Evolutionary conservation across 1,140 invertebrate genomes (phyloP).

Genomic region (Dinothrombium tinctorium): DNA sequence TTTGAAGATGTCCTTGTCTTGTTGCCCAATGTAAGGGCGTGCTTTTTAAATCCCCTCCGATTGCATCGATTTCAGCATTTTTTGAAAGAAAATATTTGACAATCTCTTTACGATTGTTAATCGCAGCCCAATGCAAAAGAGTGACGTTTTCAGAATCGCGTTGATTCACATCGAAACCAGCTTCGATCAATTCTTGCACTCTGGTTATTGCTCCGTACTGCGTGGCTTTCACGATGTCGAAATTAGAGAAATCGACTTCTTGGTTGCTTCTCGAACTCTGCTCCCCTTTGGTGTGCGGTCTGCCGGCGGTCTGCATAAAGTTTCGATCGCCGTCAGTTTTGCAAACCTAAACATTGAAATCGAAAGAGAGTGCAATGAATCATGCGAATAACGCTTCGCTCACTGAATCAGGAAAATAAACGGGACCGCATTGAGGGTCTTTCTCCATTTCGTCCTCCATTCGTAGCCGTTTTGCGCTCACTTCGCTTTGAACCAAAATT

Average conservation of each 20-base stretch:
- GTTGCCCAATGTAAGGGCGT: conserved; percentile 96
- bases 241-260: background rate
- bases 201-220: conserved; percentile 63
- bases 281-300: too few species aligned
- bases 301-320: too few species aligned
- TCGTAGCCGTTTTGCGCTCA: too few species aligned
- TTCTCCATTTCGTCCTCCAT: too few species aligned
- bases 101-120: conserved; percentile 84
- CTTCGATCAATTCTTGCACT: conserved; percentile 61
- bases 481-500: too few species aligned
- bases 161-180: conserved; percentile 66
- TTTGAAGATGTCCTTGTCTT: conserved; percentile 74
- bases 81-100: conserved; percentile 64
- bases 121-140: conserved; percentile 90
- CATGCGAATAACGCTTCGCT: too few species aligned
- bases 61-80: conserved; percentile 68
- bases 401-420: too few species aligned
- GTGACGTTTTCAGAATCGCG: conserved; percentile 71
- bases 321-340: too few species aligned
- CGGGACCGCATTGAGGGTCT: too few species aligned
- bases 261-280: too few species aligned
- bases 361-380: too few species aligned
- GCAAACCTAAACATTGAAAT: too few species aligned
- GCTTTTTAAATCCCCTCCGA: conserved; percentile 80
- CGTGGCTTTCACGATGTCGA: conserved; percentile 75